These are phyloP conservation scores for Scomber scombrus DNA, from an alignment of 2,113 vertebrate species.

Conservation along the genomic window DNA sequence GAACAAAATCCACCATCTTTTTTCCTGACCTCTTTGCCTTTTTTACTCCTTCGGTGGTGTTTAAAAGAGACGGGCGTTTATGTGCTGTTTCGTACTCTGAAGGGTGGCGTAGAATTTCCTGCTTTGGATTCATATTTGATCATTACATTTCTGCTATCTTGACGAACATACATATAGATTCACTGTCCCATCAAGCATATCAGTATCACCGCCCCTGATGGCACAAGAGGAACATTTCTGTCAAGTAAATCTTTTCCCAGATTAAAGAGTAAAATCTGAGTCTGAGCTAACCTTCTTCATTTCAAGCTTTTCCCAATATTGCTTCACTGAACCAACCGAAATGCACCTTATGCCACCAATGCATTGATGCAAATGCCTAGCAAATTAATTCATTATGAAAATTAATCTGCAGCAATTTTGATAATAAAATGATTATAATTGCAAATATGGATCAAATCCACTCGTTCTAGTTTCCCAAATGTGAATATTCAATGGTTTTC, in stretches of 20 bases:
- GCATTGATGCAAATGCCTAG: no score
- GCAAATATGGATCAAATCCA: no score
- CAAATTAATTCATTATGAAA: no score
- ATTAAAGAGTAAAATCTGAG: slow-evolving; percentile 12
- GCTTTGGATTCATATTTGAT: neutral
- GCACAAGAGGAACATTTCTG: slow-evolving; percentile 6
- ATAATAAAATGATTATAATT: no score
- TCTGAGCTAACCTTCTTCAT: neutral
- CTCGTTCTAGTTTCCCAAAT: no score
- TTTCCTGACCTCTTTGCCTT: slow-evolving; percentile 45
- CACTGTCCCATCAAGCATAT: neutral
- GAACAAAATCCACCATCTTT: slow-evolving; percentile 55
- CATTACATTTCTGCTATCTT: neutral
- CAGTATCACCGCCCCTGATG: neutral
- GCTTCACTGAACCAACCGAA: slow-evolving; percentile 17
- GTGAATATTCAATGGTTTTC: no score
- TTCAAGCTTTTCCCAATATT: slow-evolving; percentile 4
- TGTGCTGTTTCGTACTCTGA: slow-evolving; percentile 27
- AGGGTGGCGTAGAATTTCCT: neutral
- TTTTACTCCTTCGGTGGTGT: slow-evolving; percentile 36
- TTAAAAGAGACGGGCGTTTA: slow-evolving; percentile 57
- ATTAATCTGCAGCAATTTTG: no score
- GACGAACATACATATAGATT: neutral
- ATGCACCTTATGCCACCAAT: neutral
- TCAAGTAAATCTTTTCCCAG: slow-evolving; percentile 2